Percentiles rank a stretch among this genome's conserved stretches.
phyloP scores from a whole-genome alignment of 2,797 vertebrate genomes.

The Pangasius djambal region DNA sequence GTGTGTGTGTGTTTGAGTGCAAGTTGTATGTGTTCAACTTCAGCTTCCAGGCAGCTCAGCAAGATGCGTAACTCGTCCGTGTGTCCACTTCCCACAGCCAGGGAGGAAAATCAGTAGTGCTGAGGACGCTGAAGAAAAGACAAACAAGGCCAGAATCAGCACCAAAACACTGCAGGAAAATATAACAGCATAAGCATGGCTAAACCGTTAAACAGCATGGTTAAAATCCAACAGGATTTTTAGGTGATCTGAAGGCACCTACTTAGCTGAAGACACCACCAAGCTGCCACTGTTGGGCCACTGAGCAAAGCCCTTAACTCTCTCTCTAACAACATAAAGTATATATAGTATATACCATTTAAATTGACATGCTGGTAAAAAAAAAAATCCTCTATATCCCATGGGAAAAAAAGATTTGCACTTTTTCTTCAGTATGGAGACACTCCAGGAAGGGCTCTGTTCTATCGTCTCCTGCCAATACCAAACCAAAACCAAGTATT shows the following conservation, averaged over 20 bases:
- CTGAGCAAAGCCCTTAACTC: neutral
- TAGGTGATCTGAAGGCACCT: neutral
- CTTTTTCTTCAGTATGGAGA: neutral
- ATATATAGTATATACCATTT: neutral
- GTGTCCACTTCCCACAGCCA: constrained; percentile 8
- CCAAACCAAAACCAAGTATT: neutral
- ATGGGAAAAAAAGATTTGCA: neutral
- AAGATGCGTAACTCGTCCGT: neutral
- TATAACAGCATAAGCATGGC: neutral
- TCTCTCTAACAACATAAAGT: neutral
- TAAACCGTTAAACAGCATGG: neutral
- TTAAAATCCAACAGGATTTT: neutral
- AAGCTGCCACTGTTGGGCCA: neutral
- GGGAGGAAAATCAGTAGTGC: constrained; percentile 3
- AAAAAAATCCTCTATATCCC: neutral
- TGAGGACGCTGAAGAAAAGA: constrained; percentile 14
- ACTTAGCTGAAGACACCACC: neutral
- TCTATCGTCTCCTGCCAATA: neutral
- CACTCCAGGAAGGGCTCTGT: neutral
- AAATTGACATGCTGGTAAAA: neutral
- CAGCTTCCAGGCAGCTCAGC: neutral
- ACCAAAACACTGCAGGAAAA: neutral
- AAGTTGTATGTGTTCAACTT: constrained; percentile 10
- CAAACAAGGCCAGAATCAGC: constrained; percentile 7
- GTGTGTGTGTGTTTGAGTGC: neutral